Conservation (phyloP, 92 coral and sea anemone genomes). For the Epizoanthus ramosus region DNA sequence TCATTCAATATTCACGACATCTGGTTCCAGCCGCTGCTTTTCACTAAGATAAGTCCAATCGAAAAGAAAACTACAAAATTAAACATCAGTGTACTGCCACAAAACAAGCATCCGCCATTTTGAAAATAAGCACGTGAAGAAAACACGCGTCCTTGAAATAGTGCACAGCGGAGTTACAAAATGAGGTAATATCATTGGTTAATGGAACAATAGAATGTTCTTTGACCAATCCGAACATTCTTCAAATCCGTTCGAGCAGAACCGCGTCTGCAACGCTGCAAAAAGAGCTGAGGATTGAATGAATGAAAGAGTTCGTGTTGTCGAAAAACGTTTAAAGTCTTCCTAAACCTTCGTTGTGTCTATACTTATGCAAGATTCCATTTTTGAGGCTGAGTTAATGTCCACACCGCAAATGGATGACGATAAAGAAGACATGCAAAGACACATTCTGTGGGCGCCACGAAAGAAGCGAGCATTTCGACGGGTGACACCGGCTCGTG, state of each 20-base stretch:
- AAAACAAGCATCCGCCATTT: slow-evolving; percentile 26
- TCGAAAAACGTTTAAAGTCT: background rate
- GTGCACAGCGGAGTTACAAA: slow-evolving; percentile 14
- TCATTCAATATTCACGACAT: background rate
- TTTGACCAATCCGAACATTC: slow-evolving; percentile 33
- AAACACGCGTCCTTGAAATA: background rate
- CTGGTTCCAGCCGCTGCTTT: background rate
- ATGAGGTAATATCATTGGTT: slow-evolving; percentile 12
- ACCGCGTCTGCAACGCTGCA: slow-evolving; percentile 17
- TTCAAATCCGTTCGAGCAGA: background rate
- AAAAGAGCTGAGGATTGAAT: background rate
- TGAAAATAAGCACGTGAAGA: slow-evolving; percentile 29
- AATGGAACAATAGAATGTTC: slow-evolving; percentile 7
- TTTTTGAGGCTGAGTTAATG: background rate
- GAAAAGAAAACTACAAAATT: background rate
- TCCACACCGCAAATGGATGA: background rate
- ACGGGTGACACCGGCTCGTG: slow-evolving; percentile 28
- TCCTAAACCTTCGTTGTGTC: background rate
- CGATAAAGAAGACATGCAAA: slow-evolving; percentile 34
- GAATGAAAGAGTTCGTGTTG: background rate
- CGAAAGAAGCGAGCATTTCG: slow-evolving; percentile 42
- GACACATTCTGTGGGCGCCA: slow-evolving; percentile 41
- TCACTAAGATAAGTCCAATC: background rate
- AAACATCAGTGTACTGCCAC: background rate
- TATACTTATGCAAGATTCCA: background rate